Percentiles rank a stretch among this genome's conserved stretches.
These are phyloP conservation scores for Nyctibius bracteatus DNA, from an alignment of 2,113 vertebrate genomes.

Conservation along the genomic window DNA sequence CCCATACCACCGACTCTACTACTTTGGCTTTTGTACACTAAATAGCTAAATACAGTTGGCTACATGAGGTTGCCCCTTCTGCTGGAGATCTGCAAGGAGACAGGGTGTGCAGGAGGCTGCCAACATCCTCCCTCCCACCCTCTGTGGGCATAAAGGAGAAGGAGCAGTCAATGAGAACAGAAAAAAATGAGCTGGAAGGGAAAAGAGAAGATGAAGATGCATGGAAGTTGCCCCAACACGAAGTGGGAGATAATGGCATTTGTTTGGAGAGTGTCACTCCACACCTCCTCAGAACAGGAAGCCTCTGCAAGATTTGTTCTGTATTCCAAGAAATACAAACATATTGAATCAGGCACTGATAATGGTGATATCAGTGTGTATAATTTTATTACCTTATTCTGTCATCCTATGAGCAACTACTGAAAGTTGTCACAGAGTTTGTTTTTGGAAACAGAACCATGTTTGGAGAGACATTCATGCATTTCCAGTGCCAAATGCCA, in stretches of 20 bases:
- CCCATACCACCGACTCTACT: background rate
- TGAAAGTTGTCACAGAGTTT: background rate
- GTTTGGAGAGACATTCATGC: background rate
- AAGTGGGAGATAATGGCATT: background rate
- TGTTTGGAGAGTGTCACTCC: background rate
- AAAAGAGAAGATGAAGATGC: background rate
- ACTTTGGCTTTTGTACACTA: background rate
- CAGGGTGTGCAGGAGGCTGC: background rate
- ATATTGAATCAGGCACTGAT: background rate
- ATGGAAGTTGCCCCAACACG: background rate
- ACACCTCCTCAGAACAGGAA: background rate
- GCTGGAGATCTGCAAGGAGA: background rate
- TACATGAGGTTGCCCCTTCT: background rate
- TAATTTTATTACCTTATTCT: background rate
- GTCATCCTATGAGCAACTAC: background rate
- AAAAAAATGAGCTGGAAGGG: background rate
- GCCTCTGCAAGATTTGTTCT: background rate
- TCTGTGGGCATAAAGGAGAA: background rate
- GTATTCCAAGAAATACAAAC: background rate
- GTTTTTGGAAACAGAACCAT: background rate
- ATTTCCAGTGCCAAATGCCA: background rate
- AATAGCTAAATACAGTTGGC: background rate
- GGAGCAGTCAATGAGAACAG: background rate
- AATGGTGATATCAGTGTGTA: background rate
- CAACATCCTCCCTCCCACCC: background rate